Conservation (phyloP, 2,888 invertebrate species). For the Prostheceraeus crozeri region DNA sequence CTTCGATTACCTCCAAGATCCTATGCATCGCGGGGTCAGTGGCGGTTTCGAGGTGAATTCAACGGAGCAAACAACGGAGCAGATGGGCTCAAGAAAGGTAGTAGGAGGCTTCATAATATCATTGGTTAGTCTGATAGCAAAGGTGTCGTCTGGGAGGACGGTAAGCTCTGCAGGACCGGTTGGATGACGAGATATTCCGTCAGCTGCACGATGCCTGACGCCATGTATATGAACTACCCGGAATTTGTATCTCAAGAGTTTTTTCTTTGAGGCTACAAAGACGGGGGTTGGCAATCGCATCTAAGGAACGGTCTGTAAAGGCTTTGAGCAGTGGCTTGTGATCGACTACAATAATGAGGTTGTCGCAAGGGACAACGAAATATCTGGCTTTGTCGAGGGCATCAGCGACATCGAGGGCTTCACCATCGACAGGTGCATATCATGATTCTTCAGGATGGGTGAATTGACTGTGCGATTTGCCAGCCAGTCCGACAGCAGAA, state of each 20-base stretch:
- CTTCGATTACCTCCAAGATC: too few species aligned
- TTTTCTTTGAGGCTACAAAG: constrained; percentile 44
- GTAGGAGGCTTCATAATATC: too few species aligned
- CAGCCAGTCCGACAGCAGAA: constrained; percentile 8
- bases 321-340: constrained; percentile 40
- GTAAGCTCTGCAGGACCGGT: not conserved
- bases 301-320: constrained; percentile 36
- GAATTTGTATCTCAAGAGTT: constrained; percentile 34
- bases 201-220: constrained; percentile 9
- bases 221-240: constrained; percentile 26
- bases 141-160: not conserved
- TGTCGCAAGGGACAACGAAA: constrained; percentile 37
- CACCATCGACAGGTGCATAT: constrained; percentile 15
- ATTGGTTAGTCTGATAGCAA: too few species aligned
- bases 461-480: constrained; percentile 19
- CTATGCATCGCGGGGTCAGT: too few species aligned
- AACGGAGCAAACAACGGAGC: too few species aligned
- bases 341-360: constrained; percentile 38
- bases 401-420: constrained; percentile 36
- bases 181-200: constrained; percentile 12
- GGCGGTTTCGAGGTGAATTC: too few species aligned
- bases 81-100: too few species aligned
- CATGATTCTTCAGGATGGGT: constrained; percentile 10
- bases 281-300: constrained; percentile 40
- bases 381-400: constrained; percentile 35